Evolutionary conservation across 2,797 vertebrate genomes (phyloP).

Genomic region (Hoplostethus atlanticus): DNA sequence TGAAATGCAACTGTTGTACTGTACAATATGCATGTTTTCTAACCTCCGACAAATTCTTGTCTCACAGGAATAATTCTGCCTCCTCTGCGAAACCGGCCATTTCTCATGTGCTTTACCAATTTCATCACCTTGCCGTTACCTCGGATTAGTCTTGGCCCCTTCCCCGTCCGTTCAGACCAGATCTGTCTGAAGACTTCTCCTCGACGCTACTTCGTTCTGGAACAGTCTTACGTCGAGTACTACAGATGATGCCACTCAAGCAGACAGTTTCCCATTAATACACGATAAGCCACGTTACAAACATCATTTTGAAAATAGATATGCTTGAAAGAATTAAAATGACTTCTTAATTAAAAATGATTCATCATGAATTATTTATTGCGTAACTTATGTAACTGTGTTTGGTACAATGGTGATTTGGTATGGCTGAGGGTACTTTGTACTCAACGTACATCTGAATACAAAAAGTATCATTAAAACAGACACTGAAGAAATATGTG

Average conservation of each 20-base stretch:
- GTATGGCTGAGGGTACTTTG: constrained; percentile 10
- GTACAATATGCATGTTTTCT: not conserved
- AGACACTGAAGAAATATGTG: constrained; percentile 16
- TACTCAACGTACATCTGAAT: not conserved
- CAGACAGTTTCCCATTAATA: not conserved
- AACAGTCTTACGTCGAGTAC: constrained; percentile 71
- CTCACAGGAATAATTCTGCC: constrained; percentile 67
- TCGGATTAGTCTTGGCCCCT: constrained; percentile 65
- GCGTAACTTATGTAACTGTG: constrained; percentile 7
- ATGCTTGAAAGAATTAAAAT: constrained; percentile 5
- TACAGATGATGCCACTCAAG: constrained; percentile 62
- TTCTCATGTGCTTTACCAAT: constrained; percentile 59
- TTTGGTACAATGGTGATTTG: constrained; percentile 34
- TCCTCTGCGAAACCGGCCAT: constrained; percentile 57
- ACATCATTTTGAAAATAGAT: not conserved
- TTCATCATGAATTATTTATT: constrained; percentile 43
- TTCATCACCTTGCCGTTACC: constrained; percentile 72
- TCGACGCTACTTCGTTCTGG: constrained; percentile 71
- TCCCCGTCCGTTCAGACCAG: constrained; percentile 57
- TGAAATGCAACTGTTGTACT: not conserved
- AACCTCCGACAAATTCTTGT: not conserved
- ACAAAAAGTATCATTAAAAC: constrained; percentile 16
- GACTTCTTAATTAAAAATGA: not conserved
- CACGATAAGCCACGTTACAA: not conserved
- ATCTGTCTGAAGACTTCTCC: constrained; percentile 21